Conservation (phyloP, 1,140 invertebrate species). For the Mylabris phalerata region DNA sequence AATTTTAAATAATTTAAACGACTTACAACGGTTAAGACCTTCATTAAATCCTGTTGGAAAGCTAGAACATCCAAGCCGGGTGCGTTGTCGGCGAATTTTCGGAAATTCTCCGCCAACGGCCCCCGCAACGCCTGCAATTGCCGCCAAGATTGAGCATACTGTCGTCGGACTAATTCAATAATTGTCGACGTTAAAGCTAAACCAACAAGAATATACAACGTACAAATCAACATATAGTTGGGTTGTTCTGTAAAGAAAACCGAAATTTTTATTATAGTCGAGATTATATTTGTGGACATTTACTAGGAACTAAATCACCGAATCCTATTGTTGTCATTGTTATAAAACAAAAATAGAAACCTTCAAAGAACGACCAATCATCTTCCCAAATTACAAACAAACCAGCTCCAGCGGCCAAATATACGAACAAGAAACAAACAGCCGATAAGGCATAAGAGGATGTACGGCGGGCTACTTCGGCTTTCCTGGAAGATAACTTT, state of each 20-base stretch:
- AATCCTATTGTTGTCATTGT: conserved; percentile 94
- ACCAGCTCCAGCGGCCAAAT: conserved; percentile 69
- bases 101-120: conserved; percentile 69
- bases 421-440: conserved; percentile 65
- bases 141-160: conserved; percentile 80
- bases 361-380: conserved; percentile 86
- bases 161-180: conserved; percentile 78
- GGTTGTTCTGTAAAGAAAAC: conserved; percentile 58
- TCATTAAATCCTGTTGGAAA: conserved; percentile 59
- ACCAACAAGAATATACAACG: conserved; percentile 88
- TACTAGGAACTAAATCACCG: conserved; percentile 85
- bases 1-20: no score
- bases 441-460: conserved; percentile 62
- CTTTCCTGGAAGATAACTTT: conserved; percentile 15
- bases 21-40: conserved; percentile 57
- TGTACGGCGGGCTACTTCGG: conserved; percentile 30
- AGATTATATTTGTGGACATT: conserved; percentile 34
- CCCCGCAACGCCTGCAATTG: conserved; percentile 69
- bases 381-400: conserved; percentile 69
- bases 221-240: conserved; percentile 83
- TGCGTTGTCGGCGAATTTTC: conserved; percentile 65
- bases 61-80: conserved; percentile 61
- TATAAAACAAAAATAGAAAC: conserved; percentile 91
- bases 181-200: conserved; percentile 91
- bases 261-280: neutral